These are phyloP conservation scores for Tokudaia muenninki DNA, from an alignment of 2,797 vertebrate genomes.

Conservation along the genomic window DNA sequence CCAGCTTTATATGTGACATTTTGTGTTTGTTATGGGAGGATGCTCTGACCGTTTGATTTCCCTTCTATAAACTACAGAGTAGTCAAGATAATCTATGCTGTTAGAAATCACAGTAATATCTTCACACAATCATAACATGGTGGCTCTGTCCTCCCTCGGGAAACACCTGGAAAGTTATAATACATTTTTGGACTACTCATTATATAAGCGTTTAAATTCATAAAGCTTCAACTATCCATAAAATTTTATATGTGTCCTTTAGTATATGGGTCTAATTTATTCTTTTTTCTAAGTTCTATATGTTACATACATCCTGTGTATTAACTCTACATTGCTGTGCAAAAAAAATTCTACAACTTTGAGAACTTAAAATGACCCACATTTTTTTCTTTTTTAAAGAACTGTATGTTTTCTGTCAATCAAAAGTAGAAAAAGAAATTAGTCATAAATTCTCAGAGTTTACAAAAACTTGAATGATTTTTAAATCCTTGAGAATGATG, in stretches of 20 bases:
- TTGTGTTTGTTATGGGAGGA: not conserved
- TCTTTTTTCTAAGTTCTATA: not conserved
- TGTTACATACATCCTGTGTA: not conserved
- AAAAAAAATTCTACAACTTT: not conserved
- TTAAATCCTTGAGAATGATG: not conserved
- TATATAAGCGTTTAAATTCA: not conserved
- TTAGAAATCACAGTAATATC: not conserved
- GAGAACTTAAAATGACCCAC: not conserved
- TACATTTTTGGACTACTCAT: not conserved
- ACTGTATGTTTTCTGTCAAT: not conserved
- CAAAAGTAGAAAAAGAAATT: not conserved
- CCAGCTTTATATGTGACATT: not conserved
- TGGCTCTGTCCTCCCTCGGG: accelerated
- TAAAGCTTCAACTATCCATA: not conserved
- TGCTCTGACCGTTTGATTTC: not conserved
- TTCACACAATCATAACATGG: not conserved
- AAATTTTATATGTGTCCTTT: not conserved
- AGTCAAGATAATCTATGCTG: not conserved
- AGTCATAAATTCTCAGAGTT: not conserved
- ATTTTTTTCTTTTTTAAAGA: not conserved
- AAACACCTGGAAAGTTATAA: not conserved
- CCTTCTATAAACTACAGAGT: not conserved
- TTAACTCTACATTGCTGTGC: not conserved
- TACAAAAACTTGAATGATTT: not conserved
- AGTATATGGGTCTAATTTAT: not conserved